Evolutionary conservation across 2,113 vertebrate species (phyloP).

Genomic region (Turnix velox): DNA sequence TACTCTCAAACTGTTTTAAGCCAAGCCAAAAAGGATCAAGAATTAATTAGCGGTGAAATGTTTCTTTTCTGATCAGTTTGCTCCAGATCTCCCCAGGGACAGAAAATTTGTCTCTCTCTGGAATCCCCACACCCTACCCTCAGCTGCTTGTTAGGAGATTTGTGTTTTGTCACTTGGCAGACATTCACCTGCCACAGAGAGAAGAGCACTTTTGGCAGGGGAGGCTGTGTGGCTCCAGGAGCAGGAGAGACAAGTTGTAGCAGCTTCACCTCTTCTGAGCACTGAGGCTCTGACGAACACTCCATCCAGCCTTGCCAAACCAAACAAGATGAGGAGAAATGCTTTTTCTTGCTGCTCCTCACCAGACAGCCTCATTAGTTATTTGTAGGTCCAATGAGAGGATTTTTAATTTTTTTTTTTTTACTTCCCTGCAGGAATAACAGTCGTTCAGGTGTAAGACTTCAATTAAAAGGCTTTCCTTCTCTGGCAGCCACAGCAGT

Average conservation of each 20-base stretch:
- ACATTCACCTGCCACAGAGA: background rate
- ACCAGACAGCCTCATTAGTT: background rate
- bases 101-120: conserved; percentile 73
- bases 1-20: conserved; percentile 72
- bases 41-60: conserved; percentile 78
- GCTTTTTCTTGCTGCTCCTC: background rate
- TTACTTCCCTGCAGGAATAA: background rate
- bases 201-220: conserved; percentile 5
- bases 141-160: conserved; percentile 50
- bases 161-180: conserved; percentile 60
- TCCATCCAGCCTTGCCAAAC: conserved; percentile 39
- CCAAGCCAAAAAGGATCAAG: conserved; percentile 80
- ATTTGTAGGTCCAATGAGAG: background rate
- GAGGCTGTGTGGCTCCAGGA: background rate
- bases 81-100: conserved; percentile 70
- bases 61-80: conserved; percentile 65
- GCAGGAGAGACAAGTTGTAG: conserved; percentile 54
- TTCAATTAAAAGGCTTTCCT: conserved; percentile 35
- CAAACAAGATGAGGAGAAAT: conserved; percentile 4
- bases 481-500: background rate
- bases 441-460: conserved; percentile 9
- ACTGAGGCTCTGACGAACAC: too few relatives aligned
- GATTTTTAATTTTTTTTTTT: background rate
- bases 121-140: conserved; percentile 63
- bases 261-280: background rate